Evolutionary conservation across 2,797 vertebrate species (phyloP).

Genomic region (Xenops minutus): DNA sequence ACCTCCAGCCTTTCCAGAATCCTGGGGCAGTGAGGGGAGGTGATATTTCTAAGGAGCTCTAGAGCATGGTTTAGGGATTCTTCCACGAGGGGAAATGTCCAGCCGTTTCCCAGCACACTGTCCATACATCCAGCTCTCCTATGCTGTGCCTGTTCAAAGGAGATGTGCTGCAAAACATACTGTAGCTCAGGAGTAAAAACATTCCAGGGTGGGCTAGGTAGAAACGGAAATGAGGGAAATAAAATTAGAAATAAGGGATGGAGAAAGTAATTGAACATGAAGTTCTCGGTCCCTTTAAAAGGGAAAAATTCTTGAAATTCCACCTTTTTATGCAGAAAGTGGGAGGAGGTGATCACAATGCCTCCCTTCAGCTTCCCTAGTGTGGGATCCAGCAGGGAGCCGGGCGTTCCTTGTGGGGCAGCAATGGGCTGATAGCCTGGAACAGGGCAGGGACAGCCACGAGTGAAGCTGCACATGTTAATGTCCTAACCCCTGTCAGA

Average conservation of each 20-base stretch:
- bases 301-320: not conserved
- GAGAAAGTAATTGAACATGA: not conserved
- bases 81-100: not conserved
- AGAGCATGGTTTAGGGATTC: not conserved
- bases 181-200: not conserved
- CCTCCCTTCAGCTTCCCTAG: not conserved
- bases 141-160: not conserved
- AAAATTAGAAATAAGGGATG: not conserved
- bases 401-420: not conserved
- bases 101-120: not conserved
- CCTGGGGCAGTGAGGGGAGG: not conserved
- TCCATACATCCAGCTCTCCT: not conserved
- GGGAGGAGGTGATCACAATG: constrained; percentile 6
- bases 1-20: not conserved
- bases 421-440: not conserved
- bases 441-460: not conserved
- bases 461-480: not conserved
- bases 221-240: not conserved
- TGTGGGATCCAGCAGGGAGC: not conserved
- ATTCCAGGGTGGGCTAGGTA: not conserved
- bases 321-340: not conserved
- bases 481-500: not conserved
- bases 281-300: not conserved
- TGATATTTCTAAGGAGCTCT: not conserved
- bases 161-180: not conserved